Percentiles rank a stretch among this genome's conserved stretches.
phyloP scores from a whole-genome alignment of 2,113 vertebrate species.

The Gasterosteus aculeatus region DNA sequence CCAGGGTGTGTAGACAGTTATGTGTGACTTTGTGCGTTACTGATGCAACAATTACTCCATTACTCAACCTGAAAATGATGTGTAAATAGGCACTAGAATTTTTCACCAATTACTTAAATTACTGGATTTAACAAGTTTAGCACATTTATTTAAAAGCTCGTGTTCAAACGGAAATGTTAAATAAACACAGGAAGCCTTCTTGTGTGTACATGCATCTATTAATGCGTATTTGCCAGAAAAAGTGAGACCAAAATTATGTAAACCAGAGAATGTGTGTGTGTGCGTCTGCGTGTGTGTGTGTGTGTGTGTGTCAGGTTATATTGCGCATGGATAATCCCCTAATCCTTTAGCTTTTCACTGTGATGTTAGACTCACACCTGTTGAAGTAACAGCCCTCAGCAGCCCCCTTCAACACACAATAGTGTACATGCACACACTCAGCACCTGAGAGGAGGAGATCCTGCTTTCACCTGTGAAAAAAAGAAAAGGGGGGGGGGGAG shows the following conservation, averaged over 20 bases:
- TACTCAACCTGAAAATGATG: background rate
- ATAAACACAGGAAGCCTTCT: background rate
- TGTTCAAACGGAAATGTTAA: background rate
- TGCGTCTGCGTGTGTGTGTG: constrained; percentile 15
- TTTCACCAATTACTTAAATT: background rate
- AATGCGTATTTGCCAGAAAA: constrained; percentile 8
- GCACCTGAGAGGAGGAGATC: constrained; percentile 36
- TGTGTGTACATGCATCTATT: constrained; percentile 6
- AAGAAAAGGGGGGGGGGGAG: constrained; percentile 3
- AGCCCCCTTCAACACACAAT: constrained; percentile 10
- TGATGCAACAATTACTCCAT: background rate
- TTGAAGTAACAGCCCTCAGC: constrained; percentile 21
- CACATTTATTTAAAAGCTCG: background rate
- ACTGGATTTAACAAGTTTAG: background rate
- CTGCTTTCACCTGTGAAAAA: constrained; percentile 35
- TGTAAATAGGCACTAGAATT: background rate
- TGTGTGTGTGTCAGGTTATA: constrained; percentile 25
- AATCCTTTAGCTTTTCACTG: constrained; percentile 51
- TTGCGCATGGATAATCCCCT: constrained; percentile 46
- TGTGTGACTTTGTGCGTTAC: background rate
- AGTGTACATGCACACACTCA: constrained; percentile 32
- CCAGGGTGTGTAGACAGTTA: background rate
- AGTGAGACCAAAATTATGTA: background rate
- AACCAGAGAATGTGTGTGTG: constrained; percentile 10
- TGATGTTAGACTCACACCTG: constrained; percentile 51